Conservation (phyloP, 2,888 invertebrate species). For the Neoascia interrupta region DNA sequence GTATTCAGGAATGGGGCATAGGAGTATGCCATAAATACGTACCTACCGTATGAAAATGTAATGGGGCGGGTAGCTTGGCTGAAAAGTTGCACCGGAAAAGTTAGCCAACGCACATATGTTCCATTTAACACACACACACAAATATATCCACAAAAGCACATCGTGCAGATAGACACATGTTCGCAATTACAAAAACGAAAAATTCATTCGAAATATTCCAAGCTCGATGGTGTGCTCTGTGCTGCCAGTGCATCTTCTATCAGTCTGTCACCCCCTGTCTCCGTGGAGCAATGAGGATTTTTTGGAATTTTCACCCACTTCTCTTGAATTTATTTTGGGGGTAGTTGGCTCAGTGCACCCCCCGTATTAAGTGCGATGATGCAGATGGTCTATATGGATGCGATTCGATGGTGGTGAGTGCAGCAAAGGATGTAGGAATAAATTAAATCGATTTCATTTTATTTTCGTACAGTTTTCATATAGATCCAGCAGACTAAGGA, state of each 20-base stretch:
- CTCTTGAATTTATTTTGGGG: constrained; percentile 19
- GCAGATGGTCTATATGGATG: constrained; percentile 52
- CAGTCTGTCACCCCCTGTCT: constrained; percentile 22
- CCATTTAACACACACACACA: background rate
- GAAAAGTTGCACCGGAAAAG: constrained; percentile 68
- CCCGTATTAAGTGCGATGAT: constrained; percentile 60
- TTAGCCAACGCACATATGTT: constrained; percentile 66
- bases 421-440: constrained; percentile 36
- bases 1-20: constrained; percentile 41
- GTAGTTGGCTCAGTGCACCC: constrained; percentile 7
- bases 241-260: background rate
- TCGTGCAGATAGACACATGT: constrained; percentile 64
- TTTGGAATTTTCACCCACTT: constrained; percentile 49
- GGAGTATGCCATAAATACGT: constrained; percentile 35
- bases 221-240: constrained; percentile 20
- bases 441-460: constrained; percentile 63
- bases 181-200: constrained; percentile 68
- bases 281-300: constrained; percentile 59
- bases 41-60: background rate
- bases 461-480: constrained; percentile 37
- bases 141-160: no score
- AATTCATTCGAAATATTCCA: constrained; percentile 65
- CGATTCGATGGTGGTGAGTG: constrained; percentile 29
- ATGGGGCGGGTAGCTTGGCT: constrained; percentile 7
- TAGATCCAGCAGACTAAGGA: constrained; percentile 43